phyloP scores from a whole-genome alignment of 2,113 vertebrate species.

The Syrrhaptes paradoxus region DNA sequence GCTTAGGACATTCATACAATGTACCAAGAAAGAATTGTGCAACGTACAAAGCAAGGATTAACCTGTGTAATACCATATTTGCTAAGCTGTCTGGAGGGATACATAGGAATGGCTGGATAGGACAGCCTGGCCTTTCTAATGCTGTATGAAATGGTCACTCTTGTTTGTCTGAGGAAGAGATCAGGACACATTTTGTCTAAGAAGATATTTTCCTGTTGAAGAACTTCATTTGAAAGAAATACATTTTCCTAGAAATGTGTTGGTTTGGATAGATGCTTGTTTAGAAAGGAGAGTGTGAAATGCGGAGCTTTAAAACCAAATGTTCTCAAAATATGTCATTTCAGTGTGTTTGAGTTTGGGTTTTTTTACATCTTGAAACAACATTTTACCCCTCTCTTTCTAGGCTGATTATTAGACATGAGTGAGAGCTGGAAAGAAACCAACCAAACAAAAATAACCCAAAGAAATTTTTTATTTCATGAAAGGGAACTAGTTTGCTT shows the following conservation, averaged over 20 bases:
- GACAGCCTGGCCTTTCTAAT: neutral
- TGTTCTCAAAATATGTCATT: neutral
- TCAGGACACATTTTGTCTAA: neutral
- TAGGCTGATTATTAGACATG: neutral
- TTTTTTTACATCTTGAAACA: neutral
- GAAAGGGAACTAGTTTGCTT: neutral
- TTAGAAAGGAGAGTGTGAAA: constrained; percentile 30
- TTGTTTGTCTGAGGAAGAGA: constrained; percentile 1
- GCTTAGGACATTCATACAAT: neutral
- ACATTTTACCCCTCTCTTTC: neutral
- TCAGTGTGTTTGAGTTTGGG: neutral
- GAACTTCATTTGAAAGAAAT: constrained; percentile 3
- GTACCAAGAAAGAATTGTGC: neutral
- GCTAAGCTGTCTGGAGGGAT: neutral
- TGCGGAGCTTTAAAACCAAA: neutral
- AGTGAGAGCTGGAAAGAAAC: neutral
- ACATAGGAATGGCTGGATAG: neutral
- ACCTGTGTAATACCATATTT: neutral
- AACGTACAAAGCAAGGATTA: neutral
- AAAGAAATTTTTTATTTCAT: neutral
- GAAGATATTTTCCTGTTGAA: neutral
- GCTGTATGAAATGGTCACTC: neutral
- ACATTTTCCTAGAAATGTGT: constrained; percentile 35
- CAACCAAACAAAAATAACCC: neutral
- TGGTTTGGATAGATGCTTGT: neutral